phyloP scores from a whole-genome alignment of 2,113 vertebrate genomes.

The Dermatemys mawii region DNA sequence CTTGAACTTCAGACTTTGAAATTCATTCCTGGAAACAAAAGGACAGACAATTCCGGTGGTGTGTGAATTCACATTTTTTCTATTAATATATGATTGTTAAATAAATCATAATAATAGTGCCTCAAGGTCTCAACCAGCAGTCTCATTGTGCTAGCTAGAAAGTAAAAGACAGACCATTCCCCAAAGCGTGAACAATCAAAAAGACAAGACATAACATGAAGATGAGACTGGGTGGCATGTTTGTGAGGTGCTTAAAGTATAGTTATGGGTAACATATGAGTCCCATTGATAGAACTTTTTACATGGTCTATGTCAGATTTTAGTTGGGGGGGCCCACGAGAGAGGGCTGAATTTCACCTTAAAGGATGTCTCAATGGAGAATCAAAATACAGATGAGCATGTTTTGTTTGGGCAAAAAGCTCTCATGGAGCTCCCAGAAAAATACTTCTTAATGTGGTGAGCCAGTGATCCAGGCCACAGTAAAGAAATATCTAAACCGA shows the following conservation, averaged over 20 bases:
- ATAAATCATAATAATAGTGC: too few species aligned
- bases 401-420: not conserved
- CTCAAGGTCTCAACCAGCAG: not conserved
- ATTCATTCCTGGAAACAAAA: not conserved
- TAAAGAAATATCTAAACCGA: not conserved
- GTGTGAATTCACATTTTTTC: not conserved
- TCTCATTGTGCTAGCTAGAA: accelerated
- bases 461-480: not conserved
- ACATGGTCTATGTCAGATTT: not conserved
- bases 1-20: not conserved
- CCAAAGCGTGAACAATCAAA: not conserved
- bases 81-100: too few species aligned
- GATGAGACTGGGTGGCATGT: not conserved
- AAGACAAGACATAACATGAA: not conserved
- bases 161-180: not conserved
- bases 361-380: not conserved
- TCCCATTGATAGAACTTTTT: not conserved
- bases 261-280: too few species aligned
- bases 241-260: not conserved
- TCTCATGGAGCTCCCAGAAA: not conserved
- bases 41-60: not conserved
- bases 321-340: not conserved
- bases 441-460: not conserved
- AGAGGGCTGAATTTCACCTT: not conserved
- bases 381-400: not conserved